These are phyloP conservation scores for Tragopan temminckii DNA, from an alignment of 2,797 vertebrate genomes.

Conservation along the genomic window DNA sequence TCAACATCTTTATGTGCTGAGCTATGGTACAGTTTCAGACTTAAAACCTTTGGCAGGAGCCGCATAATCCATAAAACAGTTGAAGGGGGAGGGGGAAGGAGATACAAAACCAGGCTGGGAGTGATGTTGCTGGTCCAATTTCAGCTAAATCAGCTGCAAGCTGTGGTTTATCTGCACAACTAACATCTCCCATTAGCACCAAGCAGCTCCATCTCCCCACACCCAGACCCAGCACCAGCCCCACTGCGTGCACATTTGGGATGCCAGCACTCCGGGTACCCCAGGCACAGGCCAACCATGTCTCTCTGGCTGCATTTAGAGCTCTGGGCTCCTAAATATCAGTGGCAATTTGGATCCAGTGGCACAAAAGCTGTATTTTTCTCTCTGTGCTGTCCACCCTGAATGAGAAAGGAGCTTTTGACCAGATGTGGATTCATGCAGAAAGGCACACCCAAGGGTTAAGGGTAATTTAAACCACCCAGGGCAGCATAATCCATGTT, in stretches of 20 bases:
- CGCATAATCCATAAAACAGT: conserved; percentile 41
- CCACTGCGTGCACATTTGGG: neutral
- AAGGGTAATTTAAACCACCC: neutral
- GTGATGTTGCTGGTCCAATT: conserved; percentile 8
- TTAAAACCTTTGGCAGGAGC: conserved; percentile 42
- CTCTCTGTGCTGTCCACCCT: neutral
- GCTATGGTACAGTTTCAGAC: conserved; percentile 9
- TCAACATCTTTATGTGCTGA: conserved; percentile 49
- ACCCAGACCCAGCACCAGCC: neutral
- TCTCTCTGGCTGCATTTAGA: neutral
- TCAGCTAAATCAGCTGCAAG: neutral
- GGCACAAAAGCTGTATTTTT: conserved; percentile 18
- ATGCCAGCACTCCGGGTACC: neutral
- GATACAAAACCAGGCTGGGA: neutral
- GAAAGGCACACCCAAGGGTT: neutral
- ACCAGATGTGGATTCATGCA: neutral
- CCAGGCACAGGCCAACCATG: neutral
- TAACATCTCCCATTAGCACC: neutral
- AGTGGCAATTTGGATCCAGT: neutral
- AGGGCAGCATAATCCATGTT: neutral
- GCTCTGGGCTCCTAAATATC: neutral
- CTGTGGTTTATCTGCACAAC: neutral
- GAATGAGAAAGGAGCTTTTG: neutral
- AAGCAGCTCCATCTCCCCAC: neutral
- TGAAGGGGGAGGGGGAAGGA: conserved; percentile 13